Conservation (phyloP, 2,888 invertebrate genomes). For the Panopea generosa region DNA sequence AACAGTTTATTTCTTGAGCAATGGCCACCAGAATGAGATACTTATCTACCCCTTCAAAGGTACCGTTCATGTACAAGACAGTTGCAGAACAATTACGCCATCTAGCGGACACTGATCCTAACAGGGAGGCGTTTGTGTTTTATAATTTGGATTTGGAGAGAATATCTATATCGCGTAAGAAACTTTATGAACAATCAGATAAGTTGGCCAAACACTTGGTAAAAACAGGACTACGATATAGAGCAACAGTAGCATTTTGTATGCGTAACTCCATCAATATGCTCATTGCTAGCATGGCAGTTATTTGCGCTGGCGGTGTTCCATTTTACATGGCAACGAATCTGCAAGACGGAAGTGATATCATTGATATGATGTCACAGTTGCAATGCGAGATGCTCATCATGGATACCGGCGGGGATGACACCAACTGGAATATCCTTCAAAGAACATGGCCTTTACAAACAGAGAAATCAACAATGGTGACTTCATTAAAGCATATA, state of each 20-base stretch:
- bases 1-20: too few species aligned
- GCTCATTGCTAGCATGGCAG: conserved; percentile 26
- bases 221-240: conserved; percentile 34
- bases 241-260: conserved; percentile 31
- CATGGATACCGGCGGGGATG: conserved; percentile 34
- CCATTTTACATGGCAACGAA: conserved; percentile 27
- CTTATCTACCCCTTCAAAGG: background rate
- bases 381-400: conserved; percentile 23
- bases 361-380: conserved; percentile 8
- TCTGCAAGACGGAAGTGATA: conserved; percentile 57
- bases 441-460: conserved; percentile 29
- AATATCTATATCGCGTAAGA: conserved; percentile 23
- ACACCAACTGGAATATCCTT: conserved; percentile 45
- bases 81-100: conserved; percentile 29
- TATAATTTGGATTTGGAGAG: conserved; percentile 29
- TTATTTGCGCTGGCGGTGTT: conserved; percentile 44
- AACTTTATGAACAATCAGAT: conserved; percentile 25
- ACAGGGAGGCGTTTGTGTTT: conserved; percentile 44
- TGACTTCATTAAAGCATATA: conserved; percentile 27
- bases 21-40: too few species aligned
- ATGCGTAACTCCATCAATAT: conserved; percentile 55
- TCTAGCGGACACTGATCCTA: conserved; percentile 38
- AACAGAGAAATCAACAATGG: background rate
- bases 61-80: conserved; percentile 42
- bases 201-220: conserved; percentile 34